Percentiles rank a stretch among this genome's conserved stretches.
Conservation (phyloP, 1,140 invertebrate genomes). For the Fopius arisanus region DNA sequence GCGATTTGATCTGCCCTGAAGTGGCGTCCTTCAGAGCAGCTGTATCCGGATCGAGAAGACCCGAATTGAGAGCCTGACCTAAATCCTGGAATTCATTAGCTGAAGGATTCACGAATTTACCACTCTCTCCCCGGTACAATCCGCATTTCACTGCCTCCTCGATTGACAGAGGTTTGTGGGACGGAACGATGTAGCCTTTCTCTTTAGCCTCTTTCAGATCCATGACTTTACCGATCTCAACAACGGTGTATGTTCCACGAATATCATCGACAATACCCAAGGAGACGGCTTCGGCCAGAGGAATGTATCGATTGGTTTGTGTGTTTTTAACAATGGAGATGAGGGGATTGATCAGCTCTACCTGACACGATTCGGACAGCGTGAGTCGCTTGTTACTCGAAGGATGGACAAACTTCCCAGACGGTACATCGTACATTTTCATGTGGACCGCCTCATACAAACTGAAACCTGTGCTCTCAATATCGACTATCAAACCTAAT, state of each 20-base stretch:
- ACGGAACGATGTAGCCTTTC: slow-evolving; percentile 78
- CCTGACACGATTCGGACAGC: slow-evolving; percentile 79
- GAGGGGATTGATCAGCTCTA: slow-evolving; percentile 83
- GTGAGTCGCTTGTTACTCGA: slow-evolving; percentile 78
- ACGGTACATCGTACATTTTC: slow-evolving; percentile 79
- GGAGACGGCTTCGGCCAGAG: slow-evolving; percentile 78
- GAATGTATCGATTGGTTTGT: slow-evolving; percentile 74
- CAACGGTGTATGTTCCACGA: slow-evolving; percentile 74
- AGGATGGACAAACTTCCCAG: slow-evolving; percentile 83
- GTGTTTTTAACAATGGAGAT: slow-evolving; percentile 81
- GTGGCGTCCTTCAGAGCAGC: slow-evolving; percentile 80
- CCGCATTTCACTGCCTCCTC: slow-evolving; percentile 81
- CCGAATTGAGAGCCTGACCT: slow-evolving; percentile 73
- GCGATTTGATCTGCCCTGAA: slow-evolving; percentile 76
- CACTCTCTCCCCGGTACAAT: slow-evolving; percentile 79
- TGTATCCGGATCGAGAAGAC: slow-evolving; percentile 79
- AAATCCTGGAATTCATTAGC: slow-evolving; percentile 76
- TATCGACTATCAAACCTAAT: slow-evolving; percentile 82
- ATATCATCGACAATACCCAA: slow-evolving; percentile 77
- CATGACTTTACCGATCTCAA: slow-evolving; percentile 68
- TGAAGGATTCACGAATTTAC: slow-evolving; percentile 80
- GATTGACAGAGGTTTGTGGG: slow-evolving; percentile 74
- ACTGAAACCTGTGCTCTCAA: slow-evolving; percentile 81
- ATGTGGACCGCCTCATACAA: slow-evolving; percentile 84
- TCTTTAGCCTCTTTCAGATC: slow-evolving; percentile 76